phyloP scores from a whole-genome alignment of 2,888 invertebrate species.

The Caenorhabditis sp. region DNA sequence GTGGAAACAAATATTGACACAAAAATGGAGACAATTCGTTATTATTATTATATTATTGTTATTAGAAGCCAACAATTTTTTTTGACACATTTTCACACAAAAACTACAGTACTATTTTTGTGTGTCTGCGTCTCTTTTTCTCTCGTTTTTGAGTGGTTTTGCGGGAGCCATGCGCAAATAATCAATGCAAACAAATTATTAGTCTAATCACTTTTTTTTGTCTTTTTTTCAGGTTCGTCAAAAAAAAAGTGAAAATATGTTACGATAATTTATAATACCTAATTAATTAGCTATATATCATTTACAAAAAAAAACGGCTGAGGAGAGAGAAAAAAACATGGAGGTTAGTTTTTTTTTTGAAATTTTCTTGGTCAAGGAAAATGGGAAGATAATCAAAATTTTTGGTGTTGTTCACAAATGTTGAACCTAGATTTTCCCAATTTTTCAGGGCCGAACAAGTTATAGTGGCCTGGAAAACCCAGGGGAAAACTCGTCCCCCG shows the following conservation, averaged over 20 bases:
- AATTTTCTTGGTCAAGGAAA: neutral
- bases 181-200: neutral
- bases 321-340: slow-evolving; percentile 7
- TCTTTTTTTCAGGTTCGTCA: slow-evolving; percentile 13
- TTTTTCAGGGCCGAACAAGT: no score
- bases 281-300: neutral
- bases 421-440: no score
- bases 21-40: slow-evolving; percentile 3
- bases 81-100: neutral
- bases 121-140: slow-evolving; percentile 8
- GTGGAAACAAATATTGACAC: slow-evolving; percentile 24
- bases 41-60: slow-evolving; percentile 5
- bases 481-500: neutral
- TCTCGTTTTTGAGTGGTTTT: slow-evolving; percentile 5
- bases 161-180: neutral
- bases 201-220: slow-evolving; percentile 1
- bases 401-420: no score
- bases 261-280: slow-evolving; percentile 5
- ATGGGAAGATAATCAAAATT: neutral
- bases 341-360: no score
- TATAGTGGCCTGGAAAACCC: neutral
- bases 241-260: slow-evolving; percentile 9
- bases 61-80: neutral
- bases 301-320: slow-evolving; percentile 8
- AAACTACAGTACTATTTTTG: neutral